A percentile compares a stretch with the other conserved stretches of the same genome.
Evolutionary conservation across 2,113 vertebrate species (phyloP).

Genomic region (Plecturocebus donacophilus): DNA sequence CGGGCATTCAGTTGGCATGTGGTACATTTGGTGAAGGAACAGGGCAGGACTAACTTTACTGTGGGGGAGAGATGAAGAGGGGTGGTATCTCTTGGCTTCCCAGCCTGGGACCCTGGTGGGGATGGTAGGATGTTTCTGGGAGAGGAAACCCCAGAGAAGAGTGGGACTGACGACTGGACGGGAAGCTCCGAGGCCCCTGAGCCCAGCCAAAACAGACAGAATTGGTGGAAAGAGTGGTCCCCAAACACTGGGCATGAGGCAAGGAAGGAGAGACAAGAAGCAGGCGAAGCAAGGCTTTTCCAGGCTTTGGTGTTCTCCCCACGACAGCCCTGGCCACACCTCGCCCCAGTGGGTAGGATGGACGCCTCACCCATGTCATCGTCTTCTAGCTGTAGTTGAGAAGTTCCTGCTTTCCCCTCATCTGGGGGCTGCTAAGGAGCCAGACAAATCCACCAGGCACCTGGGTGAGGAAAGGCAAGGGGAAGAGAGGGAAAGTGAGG

Average conservation of each 20-base stretch:
- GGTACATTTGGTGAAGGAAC: neutral
- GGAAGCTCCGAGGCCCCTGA: neutral
- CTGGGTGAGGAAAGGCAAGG: neutral
- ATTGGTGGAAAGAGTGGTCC: neutral
- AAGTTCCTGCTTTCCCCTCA: neutral
- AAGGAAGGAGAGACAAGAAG: neutral
- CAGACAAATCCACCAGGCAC: neutral
- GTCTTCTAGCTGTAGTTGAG: neutral
- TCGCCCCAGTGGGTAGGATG: accelerated
- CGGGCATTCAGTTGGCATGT: accelerated
- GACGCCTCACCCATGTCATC: neutral
- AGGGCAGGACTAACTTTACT: neutral
- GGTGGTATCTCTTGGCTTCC: neutral
- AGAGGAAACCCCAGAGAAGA: neutral
- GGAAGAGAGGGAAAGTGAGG: neutral
- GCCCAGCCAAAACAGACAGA: neutral
- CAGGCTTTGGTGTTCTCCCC: neutral
- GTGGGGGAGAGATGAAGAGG: neutral
- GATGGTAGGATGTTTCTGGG: neutral
- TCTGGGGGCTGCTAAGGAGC: neutral
- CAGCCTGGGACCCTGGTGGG: neutral
- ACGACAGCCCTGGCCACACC: neutral
- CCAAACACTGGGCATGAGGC: neutral
- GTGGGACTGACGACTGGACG: accelerated
- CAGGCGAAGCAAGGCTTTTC: neutral